These are phyloP conservation scores for Ochotona curzoniae DNA, from an alignment of 2,113 vertebrate genomes.

Conservation along the genomic window DNA sequence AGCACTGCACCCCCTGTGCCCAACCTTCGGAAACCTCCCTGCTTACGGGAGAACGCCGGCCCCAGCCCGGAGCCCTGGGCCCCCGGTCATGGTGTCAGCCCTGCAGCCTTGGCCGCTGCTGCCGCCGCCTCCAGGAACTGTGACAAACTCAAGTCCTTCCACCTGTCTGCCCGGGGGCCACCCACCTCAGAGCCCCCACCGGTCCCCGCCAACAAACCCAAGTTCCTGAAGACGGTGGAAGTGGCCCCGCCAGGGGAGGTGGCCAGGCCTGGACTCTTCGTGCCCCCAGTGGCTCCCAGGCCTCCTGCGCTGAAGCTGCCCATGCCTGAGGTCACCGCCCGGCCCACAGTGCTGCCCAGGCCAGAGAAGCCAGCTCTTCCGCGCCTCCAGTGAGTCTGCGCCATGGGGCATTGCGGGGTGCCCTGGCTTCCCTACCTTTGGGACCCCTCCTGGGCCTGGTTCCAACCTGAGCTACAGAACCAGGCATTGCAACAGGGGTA, in stretches of 20 bases:
- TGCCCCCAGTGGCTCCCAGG: conserved; percentile 81
- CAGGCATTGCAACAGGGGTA: too few relatives aligned
- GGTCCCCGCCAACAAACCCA: conserved; percentile 80
- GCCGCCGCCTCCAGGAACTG: conserved; percentile 74
- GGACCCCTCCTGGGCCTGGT: too few relatives aligned
- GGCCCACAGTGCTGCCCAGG: conserved; percentile 81
- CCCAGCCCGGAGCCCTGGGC: conserved; percentile 63
- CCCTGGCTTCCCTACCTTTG: too few relatives aligned
- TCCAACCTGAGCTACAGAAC: background rate
- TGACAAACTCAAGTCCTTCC: conserved; percentile 82
- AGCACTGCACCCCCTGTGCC: conserved; percentile 57
- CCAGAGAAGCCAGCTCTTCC: conserved; percentile 68
- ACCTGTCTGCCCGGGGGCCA: conserved; percentile 77
- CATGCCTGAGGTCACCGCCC: conserved; percentile 51
- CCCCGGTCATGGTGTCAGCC: conserved; percentile 17
- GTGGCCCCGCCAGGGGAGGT: background rate
- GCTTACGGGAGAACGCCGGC: conserved; percentile 44
- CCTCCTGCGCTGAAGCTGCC: conserved; percentile 74
- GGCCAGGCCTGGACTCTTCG: conserved; percentile 74
- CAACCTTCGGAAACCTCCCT: conserved; percentile 71
- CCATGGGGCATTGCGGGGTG: too few relatives aligned
- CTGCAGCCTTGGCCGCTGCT: background rate
- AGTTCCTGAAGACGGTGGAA: conserved; percentile 68
- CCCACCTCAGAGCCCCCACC: conserved; percentile 72
- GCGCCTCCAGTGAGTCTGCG: conserved; percentile 86